Percentiles rank a stretch among this genome's conserved stretches.
Conservation (phyloP, 2,888 invertebrate species). For the Tillus elongatus region DNA sequence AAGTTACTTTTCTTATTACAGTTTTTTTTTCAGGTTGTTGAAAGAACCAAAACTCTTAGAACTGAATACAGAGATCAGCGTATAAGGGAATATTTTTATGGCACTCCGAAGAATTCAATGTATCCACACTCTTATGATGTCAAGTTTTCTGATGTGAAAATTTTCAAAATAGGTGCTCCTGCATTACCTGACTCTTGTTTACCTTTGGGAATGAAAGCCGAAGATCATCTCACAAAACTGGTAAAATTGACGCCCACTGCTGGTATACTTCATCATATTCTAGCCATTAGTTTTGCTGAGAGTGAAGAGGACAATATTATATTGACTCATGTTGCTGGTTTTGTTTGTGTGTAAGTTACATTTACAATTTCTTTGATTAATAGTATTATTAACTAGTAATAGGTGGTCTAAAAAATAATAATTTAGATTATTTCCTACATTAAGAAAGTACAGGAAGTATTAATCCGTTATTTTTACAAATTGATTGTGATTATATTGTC, state of each 20-base stretch:
- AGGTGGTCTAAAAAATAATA: too few species aligned
- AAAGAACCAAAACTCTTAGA: slow-evolving; percentile 63
- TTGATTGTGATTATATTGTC: too few species aligned
- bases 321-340: slow-evolving; percentile 80
- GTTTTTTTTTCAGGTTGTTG: slow-evolving; percentile 80
- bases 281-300: slow-evolving; percentile 82
- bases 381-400: too few species aligned
- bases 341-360: slow-evolving; percentile 78
- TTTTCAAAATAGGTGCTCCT: slow-evolving; percentile 92
- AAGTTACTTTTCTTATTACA: too few species aligned
- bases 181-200: slow-evolving; percentile 90
- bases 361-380: too few species aligned
- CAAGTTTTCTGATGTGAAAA: slow-evolving; percentile 78
- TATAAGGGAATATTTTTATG: slow-evolving; percentile 94
- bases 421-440: too few species aligned
- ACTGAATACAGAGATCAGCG: slow-evolving; percentile 69
- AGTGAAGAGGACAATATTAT: slow-evolving; percentile 77
- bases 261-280: slow-evolving; percentile 74
- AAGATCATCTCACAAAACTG: slow-evolving; percentile 84
- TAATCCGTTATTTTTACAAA: too few species aligned
- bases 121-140: slow-evolving; percentile 94
- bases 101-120: slow-evolving; percentile 57
- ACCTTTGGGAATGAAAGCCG: slow-evolving; percentile 90
- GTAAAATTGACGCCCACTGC: slow-evolving; percentile 70
- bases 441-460: too few species aligned